Evolutionary conservation across 2,888 invertebrate genomes (phyloP).

Genomic region (Coelogynopora nodosa): DNA sequence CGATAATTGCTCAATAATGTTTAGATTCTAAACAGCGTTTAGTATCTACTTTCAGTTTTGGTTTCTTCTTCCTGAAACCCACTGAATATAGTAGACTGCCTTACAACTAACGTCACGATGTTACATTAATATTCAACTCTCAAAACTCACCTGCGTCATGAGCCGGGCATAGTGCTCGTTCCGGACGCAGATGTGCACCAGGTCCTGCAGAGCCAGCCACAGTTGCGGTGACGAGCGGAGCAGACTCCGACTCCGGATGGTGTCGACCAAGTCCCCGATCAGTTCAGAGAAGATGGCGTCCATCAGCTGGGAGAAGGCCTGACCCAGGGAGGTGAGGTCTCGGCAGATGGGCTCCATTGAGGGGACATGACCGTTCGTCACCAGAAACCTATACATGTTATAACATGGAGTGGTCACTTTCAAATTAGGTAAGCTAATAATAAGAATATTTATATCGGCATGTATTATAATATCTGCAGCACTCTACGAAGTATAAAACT

Average conservation of each 20-base stretch:
- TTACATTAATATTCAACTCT: no score
- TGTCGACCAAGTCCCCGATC: conserved; percentile 7
- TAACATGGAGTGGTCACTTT: no score
- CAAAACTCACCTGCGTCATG: background rate
- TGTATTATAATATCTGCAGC: no score
- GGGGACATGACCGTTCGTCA: background rate
- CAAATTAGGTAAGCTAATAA: no score
- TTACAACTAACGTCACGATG: no score
- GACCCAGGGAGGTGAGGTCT: background rate
- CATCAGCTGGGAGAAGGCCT: conserved; percentile 1
- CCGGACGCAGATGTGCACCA: background rate
- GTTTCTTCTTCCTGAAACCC: no score
- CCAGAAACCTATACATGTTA: background rate
- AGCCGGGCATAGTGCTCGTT: conserved; percentile 7
- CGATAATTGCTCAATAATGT: no score
- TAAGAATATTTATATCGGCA: no score
- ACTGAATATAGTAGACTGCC: no score
- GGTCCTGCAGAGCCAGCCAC: background rate
- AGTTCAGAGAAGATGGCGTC: conserved; percentile 6
- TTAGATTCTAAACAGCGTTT: no score
- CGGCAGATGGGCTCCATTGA: conserved; percentile 4
- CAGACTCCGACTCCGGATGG: background rate
- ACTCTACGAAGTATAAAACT: no score
- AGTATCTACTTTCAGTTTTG: no score
- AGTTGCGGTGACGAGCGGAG: background rate